Conservation (phyloP, 2,113 vertebrate species). For the Coregonus clupeaformis region DNA sequence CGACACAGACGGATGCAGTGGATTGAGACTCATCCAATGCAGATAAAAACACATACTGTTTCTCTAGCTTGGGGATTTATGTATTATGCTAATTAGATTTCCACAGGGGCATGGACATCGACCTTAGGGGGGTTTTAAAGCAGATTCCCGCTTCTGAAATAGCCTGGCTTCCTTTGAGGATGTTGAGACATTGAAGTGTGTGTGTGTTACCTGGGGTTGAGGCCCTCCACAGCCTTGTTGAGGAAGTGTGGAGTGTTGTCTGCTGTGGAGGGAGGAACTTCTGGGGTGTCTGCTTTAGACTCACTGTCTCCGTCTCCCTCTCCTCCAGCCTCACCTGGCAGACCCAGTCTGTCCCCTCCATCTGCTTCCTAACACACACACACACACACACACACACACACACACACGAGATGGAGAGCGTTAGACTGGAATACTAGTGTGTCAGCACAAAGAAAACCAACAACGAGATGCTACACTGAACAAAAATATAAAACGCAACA, state of each 20-base stretch:
- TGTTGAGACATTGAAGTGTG: neutral
- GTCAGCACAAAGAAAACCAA: neutral
- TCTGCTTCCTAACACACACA: slow-evolving; percentile 87
- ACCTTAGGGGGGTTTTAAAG: neutral
- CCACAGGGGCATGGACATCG: neutral
- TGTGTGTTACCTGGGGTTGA: neutral
- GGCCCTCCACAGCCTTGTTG: slow-evolving; percentile 89
- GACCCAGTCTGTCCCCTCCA: slow-evolving; percentile 79
- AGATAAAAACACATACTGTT: no score
- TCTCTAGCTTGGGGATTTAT: no score
- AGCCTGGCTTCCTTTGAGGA: no score
- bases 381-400: slow-evolving; percentile 25
- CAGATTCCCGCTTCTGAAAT: neutral
- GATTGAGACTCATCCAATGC: no score
- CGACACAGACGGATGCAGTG: no score
- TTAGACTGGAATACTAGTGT: neutral
- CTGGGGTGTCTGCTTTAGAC: slow-evolving; percentile 75
- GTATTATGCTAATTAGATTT: no score
- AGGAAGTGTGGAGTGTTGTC: slow-evolving; percentile 95
- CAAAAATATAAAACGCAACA: neutral
- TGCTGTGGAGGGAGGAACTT: slow-evolving; percentile 71
- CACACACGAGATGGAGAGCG: neutral
- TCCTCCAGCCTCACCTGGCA: slow-evolving; percentile 56
- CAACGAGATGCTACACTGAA: neutral
- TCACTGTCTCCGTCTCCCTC: slow-evolving; percentile 81